Evolutionary conservation across 2,113 vertebrate species (phyloP), one percentile per base, ranked within the genome.

Genomic region (Channa maculata): DNA sequence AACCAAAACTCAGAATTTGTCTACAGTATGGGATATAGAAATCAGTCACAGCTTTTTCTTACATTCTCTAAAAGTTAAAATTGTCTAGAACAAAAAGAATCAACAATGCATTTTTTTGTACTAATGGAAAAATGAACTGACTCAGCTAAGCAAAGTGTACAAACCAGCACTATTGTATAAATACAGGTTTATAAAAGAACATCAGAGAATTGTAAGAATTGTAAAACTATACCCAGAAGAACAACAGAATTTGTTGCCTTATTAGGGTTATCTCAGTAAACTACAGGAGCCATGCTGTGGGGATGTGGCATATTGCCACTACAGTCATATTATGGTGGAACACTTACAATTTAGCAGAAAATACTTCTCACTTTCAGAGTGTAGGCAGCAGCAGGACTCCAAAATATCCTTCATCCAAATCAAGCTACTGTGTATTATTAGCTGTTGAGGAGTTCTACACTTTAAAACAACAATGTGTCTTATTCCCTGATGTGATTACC

Each of bases 261-360:
- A 68, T 48, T 67, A 82, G 59, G 48, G 12, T 15, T 14, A 12
- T 60, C 36, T 58, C 73, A 39, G 45, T 58, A 68, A 71, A 66
- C 49, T 50, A 5, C 34, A 64, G 24, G 49, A 64, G 38, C 44
- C 39, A 8, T 43, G 8, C 67, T 61, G 39, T 37, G 14, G 43
- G 62, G 54, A 52, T 72, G 33, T 57, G 44, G 48, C 10, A 63
- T 49, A 63, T 55, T 53, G 48, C 11, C 59, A 64, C 15, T 37
- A 60, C 5, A 51, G 45, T 24, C 8, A 52, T 59, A 46, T 44
- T 51, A 55, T 2, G 1, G 45, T 52, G 14, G 55, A 57, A 34
- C n/a, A 53, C 24, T 45, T 51, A 4, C 8, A 24, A 46, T 60
- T 36, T 9, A 52, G 63, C 15, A 61, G 11, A 59, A 52, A 45